Base-by-base conservation (phyloP, 2,797 vertebrate genomes). In the Peromyscus melanophrys region DNA sequence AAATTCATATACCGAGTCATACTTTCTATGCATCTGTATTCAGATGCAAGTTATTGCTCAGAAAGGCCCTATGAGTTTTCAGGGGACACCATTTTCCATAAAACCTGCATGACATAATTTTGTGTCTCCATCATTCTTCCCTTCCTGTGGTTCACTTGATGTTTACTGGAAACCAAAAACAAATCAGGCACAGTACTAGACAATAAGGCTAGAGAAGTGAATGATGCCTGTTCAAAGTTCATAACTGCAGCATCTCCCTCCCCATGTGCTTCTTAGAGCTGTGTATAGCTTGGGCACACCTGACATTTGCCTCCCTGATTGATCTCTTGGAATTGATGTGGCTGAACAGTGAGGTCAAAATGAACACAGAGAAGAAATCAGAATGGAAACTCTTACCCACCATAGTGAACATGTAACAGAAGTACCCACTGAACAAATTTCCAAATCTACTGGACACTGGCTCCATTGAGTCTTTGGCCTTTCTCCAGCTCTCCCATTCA, bases 1-100 rank as follows among this genome's bases (percentile, higher is more conserved):
- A 65, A 97, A 96, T 83, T 93, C 89, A 90, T 55, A 89, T 37
- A 93, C 46, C 67, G 95, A 94, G 90, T 94, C 76, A 29, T 83
- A 95, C 93, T 97, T 95, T 87, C 93, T 94, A 80, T 95, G 52
- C 61, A 93, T 93, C 73, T 96, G 82, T 80, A 96, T 94, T 90
- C 23, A 93, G 61, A 88, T 73, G 34, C 71, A 96, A 89, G 76
- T 57, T 85, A 83, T 87, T 93, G 80, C 46, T 91, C 75, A 85
- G 83, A 96, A 96, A 94, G 34, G 83, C 67, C 52, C 55, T 69
- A 5, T 43, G 78, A 78, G 78, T 97, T 95, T 86, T 83, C 29
- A 85, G 46, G 63, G 52, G 40, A 78, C 21, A 59, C n/a, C 31
- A 40, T 90, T 95, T 88, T 95, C 77, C 57, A 94, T 76, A 96